These are phyloP conservation scores for Novumbra hubbsi DNA, from an alignment of 2,797 vertebrate species.

Conservation along the genomic window DNA sequence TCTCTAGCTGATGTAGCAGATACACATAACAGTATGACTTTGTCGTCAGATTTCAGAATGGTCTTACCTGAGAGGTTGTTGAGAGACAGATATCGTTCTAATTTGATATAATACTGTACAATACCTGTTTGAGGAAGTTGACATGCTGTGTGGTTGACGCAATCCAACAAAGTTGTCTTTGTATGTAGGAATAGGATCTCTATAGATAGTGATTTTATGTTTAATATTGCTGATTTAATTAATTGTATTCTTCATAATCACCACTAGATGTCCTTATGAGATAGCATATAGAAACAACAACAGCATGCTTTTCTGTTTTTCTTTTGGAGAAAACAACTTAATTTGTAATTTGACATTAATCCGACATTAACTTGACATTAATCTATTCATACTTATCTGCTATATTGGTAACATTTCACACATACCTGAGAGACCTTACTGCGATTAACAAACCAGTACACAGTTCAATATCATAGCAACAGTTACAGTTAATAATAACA, in stretches of 20 bases:
- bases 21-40: no score
- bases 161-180: not conserved
- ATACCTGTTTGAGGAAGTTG: not conserved
- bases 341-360: not conserved
- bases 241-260: constrained; percentile 12
- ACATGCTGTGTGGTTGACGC: not conserved
- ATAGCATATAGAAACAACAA: constrained; percentile 6
- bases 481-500: no score
- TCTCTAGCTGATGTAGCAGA: no score
- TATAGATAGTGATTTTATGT: not conserved
- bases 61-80: not conserved
- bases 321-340: not conserved
- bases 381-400: no score
- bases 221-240: not conserved
- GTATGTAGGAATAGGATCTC: not conserved
- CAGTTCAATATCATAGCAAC: no score
- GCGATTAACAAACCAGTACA: no score
- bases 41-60: no score
- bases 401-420: no score
- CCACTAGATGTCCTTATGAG: constrained; percentile 52
- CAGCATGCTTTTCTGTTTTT: not conserved
- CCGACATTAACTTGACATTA: no score
- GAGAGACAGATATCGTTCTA: no score
- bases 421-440: no score
- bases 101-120: no score